A percentile compares a stretch with the other conserved stretches of the same genome.
Evolutionary conservation across 2,113 vertebrate species (phyloP).

Genomic region (Apodemus speciosus): DNA sequence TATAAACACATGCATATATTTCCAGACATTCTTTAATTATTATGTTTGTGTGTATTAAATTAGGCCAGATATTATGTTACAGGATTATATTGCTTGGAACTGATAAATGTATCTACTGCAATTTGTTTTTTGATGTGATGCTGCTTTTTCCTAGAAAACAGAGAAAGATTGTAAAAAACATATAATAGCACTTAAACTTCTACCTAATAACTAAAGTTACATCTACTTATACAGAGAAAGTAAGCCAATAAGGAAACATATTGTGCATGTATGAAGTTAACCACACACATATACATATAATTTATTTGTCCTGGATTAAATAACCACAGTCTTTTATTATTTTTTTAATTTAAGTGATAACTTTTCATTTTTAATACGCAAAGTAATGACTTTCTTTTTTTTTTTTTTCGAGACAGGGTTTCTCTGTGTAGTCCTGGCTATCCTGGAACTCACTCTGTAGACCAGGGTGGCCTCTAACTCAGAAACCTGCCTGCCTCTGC

Average conservation of each 20-base stretch:
- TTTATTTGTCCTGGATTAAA: neutral
- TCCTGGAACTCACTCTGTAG: too few relatives aligned
- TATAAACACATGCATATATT: neutral
- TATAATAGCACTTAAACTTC: neutral
- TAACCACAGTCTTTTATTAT: neutral
- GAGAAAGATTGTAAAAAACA: neutral
- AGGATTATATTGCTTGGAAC: neutral
- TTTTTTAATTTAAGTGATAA: neutral
- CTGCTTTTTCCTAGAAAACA: neutral
- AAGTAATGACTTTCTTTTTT: neutral
- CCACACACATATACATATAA: neutral
- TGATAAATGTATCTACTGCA: neutral
- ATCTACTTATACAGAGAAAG: neutral
- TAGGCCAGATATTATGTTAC: neutral
- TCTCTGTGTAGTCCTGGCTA: too few relatives aligned
- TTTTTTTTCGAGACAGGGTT: too few relatives aligned
- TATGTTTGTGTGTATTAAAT: neutral
- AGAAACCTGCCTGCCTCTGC: too few relatives aligned
- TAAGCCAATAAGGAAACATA: neutral
- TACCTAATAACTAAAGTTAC: neutral
- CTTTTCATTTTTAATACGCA: neutral
- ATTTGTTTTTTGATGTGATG: neutral
- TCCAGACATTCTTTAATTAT: neutral
- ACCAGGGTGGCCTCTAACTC: too few relatives aligned
- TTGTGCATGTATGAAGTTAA: neutral